Conservation (phyloP, 37 sponge, comb jelly and placozoan species). For the Beroe forskalii region DNA sequence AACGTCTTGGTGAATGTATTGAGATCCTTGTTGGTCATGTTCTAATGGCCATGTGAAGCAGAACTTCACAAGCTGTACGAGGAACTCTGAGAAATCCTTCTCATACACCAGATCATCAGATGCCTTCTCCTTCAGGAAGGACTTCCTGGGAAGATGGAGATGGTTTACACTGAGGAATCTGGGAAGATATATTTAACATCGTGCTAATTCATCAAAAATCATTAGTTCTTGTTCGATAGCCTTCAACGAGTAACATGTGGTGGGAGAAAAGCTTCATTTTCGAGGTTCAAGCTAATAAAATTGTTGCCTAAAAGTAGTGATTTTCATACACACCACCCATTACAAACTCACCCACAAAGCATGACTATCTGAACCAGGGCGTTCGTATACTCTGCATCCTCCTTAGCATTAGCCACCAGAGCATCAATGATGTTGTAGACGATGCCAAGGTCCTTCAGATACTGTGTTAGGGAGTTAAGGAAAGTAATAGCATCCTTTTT, state of each 20-base stretch:
- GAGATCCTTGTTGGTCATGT: too few relatives aligned
- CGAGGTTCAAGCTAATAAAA: not conserved
- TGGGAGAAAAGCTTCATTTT: not conserved
- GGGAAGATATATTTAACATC: too few relatives aligned
- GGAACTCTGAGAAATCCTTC: conserved; percentile 66
- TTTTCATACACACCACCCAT: too few relatives aligned
- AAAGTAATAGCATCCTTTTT: too few relatives aligned
- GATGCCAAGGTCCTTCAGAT: conserved; percentile 35
- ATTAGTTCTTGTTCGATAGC: too few relatives aligned
- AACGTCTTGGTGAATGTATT: too few relatives aligned
- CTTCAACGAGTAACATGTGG: too few relatives aligned
- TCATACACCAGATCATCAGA: conserved; percentile 88
- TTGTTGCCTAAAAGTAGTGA: not conserved
- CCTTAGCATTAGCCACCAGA: not conserved
- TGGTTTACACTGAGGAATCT: too few relatives aligned
- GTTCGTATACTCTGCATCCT: conserved; percentile 16
- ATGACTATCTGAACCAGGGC: conserved; percentile 44
- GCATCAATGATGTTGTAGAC: conserved; percentile 7
- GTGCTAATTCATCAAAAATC: too few relatives aligned
- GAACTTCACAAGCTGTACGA: conserved; percentile 17
- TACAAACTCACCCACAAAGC: conserved; percentile 48
- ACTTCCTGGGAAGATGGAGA: conserved; percentile 64
- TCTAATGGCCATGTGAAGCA: too few relatives aligned
- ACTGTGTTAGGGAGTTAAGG: conserved; percentile 32
- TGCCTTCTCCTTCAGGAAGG: conserved; percentile 83